Base-by-base conservation (phyloP, 2,797 vertebrate species). In the Pelochelys cantorii region DNA sequence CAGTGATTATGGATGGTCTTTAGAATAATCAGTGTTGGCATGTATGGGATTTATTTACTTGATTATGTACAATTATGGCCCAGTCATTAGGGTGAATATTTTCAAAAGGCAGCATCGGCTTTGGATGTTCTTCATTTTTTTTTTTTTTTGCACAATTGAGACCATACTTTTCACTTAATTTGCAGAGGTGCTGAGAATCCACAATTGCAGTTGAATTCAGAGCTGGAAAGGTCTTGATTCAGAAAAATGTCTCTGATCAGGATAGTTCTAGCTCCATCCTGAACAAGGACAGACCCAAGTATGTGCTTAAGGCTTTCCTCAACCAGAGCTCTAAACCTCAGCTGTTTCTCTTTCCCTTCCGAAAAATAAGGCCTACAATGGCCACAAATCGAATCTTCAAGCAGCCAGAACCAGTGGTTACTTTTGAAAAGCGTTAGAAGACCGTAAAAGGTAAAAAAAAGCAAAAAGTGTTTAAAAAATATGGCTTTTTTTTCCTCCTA, bases 401-500 rank as follows among this genome's bases (percentile, higher is more conserved):
- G 84, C 90, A 86, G 2, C 31, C 8, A 23, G 83, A 84, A 78
- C 79, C 68, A 65, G 85, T 27, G 59, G 90, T 68, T 94, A 87
- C 56, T 68, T 86, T 56, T 34, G 80, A 59, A 79, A 84, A 74
- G 55, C 2, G 65, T 25, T 88, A 77, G 79, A 93, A 74, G 93
- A 83, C 71, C 60, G 87, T 23, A 83, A 86, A 56, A 31, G 42
- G 62, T 93, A 85, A 90, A 88, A 20, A 60, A 77, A 90, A 93
- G 90, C 56, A 95, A 95, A 94, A 95, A 93, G 0, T 59, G 53
- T 90, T 85, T 89, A 94, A 95, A 96, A 96, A 94, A 95, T 97
- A 95, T 96, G 96, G 96, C 96, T 97, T 97, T 96, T 89, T 90
- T 48, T 48, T 93, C 96, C 86, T 92, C 90, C 55, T 93, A 85